These are phyloP conservation scores for Pemphigus obesinymphae DNA, from an alignment of 1,140 invertebrate species.

Conservation along the genomic window DNA sequence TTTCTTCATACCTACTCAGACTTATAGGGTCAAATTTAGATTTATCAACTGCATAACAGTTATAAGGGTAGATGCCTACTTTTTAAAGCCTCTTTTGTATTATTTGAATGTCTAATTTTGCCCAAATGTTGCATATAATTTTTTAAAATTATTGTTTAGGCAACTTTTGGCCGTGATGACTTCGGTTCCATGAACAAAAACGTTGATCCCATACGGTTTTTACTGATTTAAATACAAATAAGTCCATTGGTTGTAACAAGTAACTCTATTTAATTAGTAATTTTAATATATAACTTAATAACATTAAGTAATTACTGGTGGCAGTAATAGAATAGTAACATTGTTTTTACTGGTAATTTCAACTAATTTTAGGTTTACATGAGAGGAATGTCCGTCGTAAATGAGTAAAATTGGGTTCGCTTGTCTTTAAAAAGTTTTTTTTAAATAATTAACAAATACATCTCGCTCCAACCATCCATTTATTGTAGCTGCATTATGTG, in stretches of 20 bases:
- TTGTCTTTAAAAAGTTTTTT: conserved; percentile 4
- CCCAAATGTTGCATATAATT: neutral
- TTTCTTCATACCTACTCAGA: neutral
- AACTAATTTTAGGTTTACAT: conserved; percentile 45
- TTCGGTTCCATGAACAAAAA: neutral
- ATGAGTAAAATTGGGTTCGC: conserved; percentile 48
- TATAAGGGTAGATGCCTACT: neutral
- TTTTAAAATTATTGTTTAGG: neutral
- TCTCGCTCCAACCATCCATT: neutral
- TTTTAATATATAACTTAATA: too few relatives aligned
- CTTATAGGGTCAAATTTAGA: neutral
- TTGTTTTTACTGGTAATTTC: conserved; percentile 50
- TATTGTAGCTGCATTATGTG: neutral
- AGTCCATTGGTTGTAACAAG: conserved; percentile 50
- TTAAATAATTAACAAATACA: neutral
- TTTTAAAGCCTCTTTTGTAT: neutral
- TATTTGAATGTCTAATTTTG: neutral
- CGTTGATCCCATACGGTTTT: neutral
- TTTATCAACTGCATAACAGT: neutral
- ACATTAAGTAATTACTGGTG: too few relatives aligned
- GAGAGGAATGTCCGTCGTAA: conserved; percentile 31
- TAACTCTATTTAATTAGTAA: too few relatives aligned
- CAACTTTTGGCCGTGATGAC: neutral
- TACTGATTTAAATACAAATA: conserved; percentile 48
- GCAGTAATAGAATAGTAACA: conserved; percentile 50